A percentile compares a stretch with the other conserved stretches of the same genome.
These are phyloP conservation scores for Drosophila paulistorum DNA, from an alignment of 1,140 invertebrate species.

Conservation along the genomic window DNA sequence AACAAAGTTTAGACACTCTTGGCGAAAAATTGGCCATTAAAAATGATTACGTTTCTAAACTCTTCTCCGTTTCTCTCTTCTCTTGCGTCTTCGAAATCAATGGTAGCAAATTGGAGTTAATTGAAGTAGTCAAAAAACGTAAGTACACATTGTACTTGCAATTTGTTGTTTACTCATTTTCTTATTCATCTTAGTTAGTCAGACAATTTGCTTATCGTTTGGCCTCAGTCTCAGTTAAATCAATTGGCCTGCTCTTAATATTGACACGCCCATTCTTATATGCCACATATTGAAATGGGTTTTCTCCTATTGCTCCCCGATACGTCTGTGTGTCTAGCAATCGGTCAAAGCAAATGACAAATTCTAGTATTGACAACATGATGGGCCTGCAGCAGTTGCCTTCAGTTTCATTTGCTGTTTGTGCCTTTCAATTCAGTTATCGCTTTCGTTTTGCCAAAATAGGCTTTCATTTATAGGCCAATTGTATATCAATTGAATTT, in stretches of 20 bases:
- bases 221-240: constrained; percentile 25
- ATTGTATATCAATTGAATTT: constrained; percentile 78
- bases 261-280: constrained; percentile 53
- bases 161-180: too few species aligned
- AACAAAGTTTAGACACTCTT: too few species aligned
- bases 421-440: constrained; percentile 18
- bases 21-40: too few species aligned
- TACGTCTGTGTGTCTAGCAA: too few species aligned
- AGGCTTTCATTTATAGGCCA: constrained; percentile 75
- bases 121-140: too few species aligned
- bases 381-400: background rate
- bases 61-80: too few species aligned
- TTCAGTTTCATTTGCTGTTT: background rate
- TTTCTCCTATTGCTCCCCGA: background rate
- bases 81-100: too few species aligned
- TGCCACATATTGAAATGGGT: constrained; percentile 54
- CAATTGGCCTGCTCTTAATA: constrained; percentile 52
- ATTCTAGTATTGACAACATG: constrained; percentile 1
- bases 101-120: too few species aligned
- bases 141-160: too few species aligned
- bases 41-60: too few species aligned
- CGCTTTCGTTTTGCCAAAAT: constrained; percentile 41
- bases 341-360: constrained; percentile 1
- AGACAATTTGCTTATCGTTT: constrained; percentile 33
- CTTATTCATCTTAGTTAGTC: too few species aligned